Conservation (phyloP, 2,113 vertebrate species). For the Oenanthe oenanthe region DNA sequence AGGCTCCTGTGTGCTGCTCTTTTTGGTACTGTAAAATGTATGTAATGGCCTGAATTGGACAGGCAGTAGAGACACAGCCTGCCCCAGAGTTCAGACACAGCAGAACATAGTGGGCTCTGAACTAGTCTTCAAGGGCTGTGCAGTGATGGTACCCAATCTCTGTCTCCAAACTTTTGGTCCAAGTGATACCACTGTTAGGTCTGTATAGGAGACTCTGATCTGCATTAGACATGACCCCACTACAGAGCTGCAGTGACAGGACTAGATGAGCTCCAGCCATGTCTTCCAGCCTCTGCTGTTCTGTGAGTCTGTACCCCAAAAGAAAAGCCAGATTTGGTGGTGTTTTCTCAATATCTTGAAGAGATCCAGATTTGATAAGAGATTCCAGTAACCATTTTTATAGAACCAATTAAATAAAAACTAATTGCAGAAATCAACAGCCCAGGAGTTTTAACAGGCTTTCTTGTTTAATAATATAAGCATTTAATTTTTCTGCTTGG, state of each 20-base stretch:
- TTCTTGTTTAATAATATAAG: not conserved
- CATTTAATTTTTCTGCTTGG: conserved; percentile 29
- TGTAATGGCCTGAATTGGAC: not conserved
- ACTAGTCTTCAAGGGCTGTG: not conserved
- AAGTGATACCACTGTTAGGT: not conserved
- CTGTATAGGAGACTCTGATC: not conserved
- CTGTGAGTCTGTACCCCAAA: not conserved
- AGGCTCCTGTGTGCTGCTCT: not conserved
- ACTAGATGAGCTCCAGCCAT: not conserved
- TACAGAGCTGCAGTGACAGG: not conserved
- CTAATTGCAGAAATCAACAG: not conserved
- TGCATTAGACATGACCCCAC: not conserved
- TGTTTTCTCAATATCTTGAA: not conserved
- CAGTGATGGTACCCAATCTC: not conserved
- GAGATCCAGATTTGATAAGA: not conserved
- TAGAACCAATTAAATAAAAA: not conserved
- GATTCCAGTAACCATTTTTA: not conserved
- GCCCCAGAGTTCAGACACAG: not conserved
- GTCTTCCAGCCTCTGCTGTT: not conserved
- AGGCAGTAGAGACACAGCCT: not conserved
- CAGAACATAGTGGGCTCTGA: not conserved
- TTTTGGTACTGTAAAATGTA: not conserved
- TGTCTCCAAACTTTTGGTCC: not conserved
- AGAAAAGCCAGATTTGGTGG: not conserved
- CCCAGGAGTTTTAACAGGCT: not conserved